A percentile compares a stretch with the other conserved stretches of the same genome.
Conservation (phyloP, 2,888 invertebrate species). For the Aphidius colemani region DNA sequence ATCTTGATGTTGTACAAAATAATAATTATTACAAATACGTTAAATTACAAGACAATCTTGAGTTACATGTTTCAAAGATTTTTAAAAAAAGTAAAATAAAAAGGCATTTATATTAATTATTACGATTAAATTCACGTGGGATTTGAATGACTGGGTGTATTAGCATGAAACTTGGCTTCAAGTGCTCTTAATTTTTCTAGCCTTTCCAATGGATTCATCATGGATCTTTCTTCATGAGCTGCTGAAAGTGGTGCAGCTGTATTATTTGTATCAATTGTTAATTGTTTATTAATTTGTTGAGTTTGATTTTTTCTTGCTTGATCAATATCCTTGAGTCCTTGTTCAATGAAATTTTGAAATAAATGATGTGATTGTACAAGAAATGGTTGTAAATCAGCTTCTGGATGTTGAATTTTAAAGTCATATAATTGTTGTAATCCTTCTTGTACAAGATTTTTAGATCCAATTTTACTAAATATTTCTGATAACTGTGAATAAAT, state of each 20-base stretch:
- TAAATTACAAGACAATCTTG: too few species aligned
- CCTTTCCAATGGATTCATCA: constrained; percentile 54
- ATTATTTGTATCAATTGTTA: constrained; percentile 37
- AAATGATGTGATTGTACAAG: constrained; percentile 81
- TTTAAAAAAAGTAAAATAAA: too few species aligned
- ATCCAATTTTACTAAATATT: constrained; percentile 89
- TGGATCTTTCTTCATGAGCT: constrained; percentile 46
- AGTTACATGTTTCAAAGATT: too few species aligned
- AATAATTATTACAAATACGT: too few species aligned
- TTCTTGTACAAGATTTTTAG: constrained; percentile 79
- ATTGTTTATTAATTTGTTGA: constrained; percentile 47
- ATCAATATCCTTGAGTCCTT: constrained; percentile 72
- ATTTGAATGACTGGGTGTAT: constrained; percentile 48
- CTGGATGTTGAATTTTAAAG: constrained; percentile 76
- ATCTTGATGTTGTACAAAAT: too few species aligned
- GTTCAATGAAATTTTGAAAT: constrained; percentile 85
- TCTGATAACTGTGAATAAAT: constrained; percentile 86
- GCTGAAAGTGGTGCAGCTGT: constrained; percentile 30
- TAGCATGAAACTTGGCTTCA: constrained; percentile 52
- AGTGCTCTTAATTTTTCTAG: constrained; percentile 53
- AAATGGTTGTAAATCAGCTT: constrained; percentile 81
- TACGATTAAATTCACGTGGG: constrained; percentile 43
- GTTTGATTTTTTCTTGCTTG: constrained; percentile 54
- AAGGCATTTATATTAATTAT: not conserved
- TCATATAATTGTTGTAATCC: constrained; percentile 83